These are phyloP conservation scores for Apostichopus californicus DNA, from an alignment of 35 echinoderm and acorn worm genomes.

Conservation along the genomic window DNA sequence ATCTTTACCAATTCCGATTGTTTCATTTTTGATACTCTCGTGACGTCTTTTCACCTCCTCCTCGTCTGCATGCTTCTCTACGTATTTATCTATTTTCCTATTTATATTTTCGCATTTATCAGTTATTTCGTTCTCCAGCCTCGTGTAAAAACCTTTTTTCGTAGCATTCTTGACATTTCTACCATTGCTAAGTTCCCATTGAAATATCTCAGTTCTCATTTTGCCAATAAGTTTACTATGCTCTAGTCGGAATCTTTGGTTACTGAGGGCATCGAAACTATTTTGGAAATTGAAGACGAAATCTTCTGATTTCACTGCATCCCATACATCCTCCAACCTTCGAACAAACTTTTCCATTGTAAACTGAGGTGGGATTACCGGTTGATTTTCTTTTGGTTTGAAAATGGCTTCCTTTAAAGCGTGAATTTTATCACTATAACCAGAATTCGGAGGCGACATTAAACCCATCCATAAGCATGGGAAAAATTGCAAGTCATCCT, in stretches of 20 bases:
- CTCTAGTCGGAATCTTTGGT: slow-evolving; percentile 23
- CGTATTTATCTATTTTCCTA: too few species aligned
- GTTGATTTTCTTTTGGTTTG: background rate
- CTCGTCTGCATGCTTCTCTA: too few species aligned
- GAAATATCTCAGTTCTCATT: background rate
- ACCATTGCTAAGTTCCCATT: background rate
- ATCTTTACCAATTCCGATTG: too few species aligned
- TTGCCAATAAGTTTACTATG: slow-evolving; percentile 7
- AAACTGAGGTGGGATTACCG: background rate
- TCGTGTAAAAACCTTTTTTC: too few species aligned
- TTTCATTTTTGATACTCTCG: too few species aligned
- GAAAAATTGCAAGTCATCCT: slow-evolving; percentile 41
- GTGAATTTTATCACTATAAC: slow-evolving; percentile 13
- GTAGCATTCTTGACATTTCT: too few species aligned
- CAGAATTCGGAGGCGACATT: slow-evolving; percentile 26
- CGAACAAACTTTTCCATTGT: background rate
- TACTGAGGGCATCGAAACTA: slow-evolving; percentile 11
- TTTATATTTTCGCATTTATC: too few species aligned
- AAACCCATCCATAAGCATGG: slow-evolving; percentile 33
- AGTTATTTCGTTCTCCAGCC: too few species aligned
- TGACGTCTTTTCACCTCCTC: too few species aligned
- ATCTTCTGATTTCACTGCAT: slow-evolving; percentile 40
- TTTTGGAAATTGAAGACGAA: slow-evolving; percentile 68
- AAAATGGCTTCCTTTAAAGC: slow-evolving; percentile 20
- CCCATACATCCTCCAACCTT: slow-evolving; percentile 44